These are phyloP conservation scores for Lanistes nyassanus DNA, from an alignment of 1,140 invertebrate species.

Conservation along the genomic window DNA sequence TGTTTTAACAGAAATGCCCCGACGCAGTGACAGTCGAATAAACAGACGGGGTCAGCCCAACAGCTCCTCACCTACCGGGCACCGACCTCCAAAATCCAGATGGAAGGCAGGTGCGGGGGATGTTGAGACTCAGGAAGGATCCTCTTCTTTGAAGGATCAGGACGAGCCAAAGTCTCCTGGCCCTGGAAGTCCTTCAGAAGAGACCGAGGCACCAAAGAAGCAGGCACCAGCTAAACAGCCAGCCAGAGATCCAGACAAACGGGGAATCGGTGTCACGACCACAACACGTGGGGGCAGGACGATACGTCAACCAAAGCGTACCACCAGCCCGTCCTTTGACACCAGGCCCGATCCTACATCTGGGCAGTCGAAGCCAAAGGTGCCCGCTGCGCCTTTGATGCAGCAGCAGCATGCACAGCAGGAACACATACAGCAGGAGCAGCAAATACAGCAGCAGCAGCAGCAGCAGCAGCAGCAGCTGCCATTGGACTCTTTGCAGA, in stretches of 20 bases:
- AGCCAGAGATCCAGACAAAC: background rate
- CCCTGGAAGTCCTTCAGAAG: background rate
- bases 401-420: constrained; percentile 1
- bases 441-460: constrained; percentile 7
- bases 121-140: constrained; percentile 31
- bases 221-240: background rate
- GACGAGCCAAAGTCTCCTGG: constrained; percentile 20
- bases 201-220: constrained; percentile 8
- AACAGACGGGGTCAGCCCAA: constrained; percentile 26
- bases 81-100: constrained; percentile 13
- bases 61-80: constrained; percentile 30
- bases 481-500: background rate
- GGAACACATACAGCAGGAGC: background rate
- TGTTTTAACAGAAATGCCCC: constrained; percentile 25
- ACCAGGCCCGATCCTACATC: background rate
- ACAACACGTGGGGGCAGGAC: constrained; percentile 31
- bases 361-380: constrained; percentile 6
- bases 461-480: constrained; percentile 8
- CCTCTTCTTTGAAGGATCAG: constrained; percentile 32
- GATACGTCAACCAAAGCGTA: constrained; percentile 24
- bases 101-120: constrained; percentile 9
- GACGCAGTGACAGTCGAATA: constrained; percentile 25
- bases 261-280: constrained; percentile 13
- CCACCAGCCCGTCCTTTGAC: background rate
- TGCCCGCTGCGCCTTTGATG: background rate